A percentile compares a stretch with the other conserved stretches of the same genome.
phyloP scores from a whole-genome alignment of 2,888 invertebrate genomes.

The Lycaena phlaeas region DNA sequence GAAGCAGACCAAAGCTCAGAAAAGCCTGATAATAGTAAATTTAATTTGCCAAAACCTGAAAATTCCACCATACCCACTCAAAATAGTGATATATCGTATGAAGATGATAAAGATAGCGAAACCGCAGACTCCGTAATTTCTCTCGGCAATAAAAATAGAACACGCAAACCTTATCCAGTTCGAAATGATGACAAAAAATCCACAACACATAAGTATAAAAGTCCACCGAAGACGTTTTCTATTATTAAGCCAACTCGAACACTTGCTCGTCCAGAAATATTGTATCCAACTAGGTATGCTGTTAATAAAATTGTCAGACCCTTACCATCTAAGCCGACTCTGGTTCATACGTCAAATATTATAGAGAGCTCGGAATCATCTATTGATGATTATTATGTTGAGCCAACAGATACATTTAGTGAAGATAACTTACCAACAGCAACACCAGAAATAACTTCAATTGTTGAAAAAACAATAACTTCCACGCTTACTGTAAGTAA shows the following conservation, averaged over 20 bases:
- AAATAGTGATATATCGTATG: conserved; percentile 21
- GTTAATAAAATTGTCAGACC: conserved; percentile 46
- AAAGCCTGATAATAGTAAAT: conserved; percentile 26
- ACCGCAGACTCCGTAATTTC: conserved; percentile 41
- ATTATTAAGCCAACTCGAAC: conserved; percentile 48
- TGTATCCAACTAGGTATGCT: conserved; percentile 45
- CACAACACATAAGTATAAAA: conserved; percentile 37
- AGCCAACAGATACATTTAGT: conserved; percentile 41
- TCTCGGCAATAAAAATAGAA: conserved; percentile 43
- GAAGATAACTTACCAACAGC: conserved; percentile 39
- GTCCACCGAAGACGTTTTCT: conserved; percentile 34
- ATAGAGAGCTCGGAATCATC: conserved; percentile 60
- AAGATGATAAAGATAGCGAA: conserved; percentile 39
- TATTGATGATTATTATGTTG: conserved; percentile 47
- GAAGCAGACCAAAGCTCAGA: conserved; percentile 36
- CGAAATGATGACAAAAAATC: conserved; percentile 42
- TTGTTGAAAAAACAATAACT: conserved; percentile 28
- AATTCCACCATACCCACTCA: conserved; percentile 24
- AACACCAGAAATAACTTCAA: conserved; percentile 27
- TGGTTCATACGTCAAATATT: conserved; percentile 32
- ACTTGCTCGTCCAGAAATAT: conserved; percentile 40
- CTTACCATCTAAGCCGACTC: conserved; percentile 30
- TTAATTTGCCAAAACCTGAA: conserved; percentile 31
- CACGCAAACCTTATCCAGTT: conserved; percentile 54
- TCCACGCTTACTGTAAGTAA: conserved; percentile 33